Base-by-base conservation (phyloP, 35 echinoderm and acorn worm species). In the Apostichopus californicus region DNA sequence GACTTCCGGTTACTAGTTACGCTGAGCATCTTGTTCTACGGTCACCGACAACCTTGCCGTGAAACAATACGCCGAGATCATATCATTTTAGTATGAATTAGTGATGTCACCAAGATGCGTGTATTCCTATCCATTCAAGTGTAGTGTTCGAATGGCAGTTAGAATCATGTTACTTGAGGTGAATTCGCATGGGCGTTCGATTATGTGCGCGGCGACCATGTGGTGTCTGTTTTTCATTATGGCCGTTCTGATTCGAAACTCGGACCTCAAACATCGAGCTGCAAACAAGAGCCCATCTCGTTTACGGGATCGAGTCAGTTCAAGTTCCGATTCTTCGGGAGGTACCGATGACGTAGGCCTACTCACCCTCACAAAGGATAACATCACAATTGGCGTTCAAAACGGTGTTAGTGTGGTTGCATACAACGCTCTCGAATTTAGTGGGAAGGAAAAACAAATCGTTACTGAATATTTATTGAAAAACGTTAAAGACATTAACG, bases 141-240 rank as follows among this genome's bases (percentile, higher is more conserved):
- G 58, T 61, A 61, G 58, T 9, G 58, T 61, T 61, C 58, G 58
- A 61, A 9, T 12, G 12, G 58, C 58, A 75, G n/a, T 34, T 9
- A 55, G 0, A 82, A 89, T 23, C 24, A 89, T 89, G 86, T 28
- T 89, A 17, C 17, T 89, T 23, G 86, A 89, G 34, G 8, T 89
- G 15, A 60, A 89, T 73, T 61, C 86, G 52, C 86, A 72, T 18
- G 86, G 86, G 9, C 86, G 86, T 5, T 89, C 86, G 14, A 66
- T 73, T 64, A 21, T 89, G 34, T 89, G 86, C n/a, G 86, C 86
- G 20, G 68, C 64, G n/a, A 65, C 61, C 0, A 54, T 89, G 68
- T 89, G 86, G 86, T 60, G 63, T 72, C 12, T 89, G 8, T 89
- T 89, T 20, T 89, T 89, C 24, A 52, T 89, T 72, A 89, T 73